These are phyloP conservation scores for Hesperophylax magnus DNA, from an alignment of 1,140 invertebrate species.

Conservation along the genomic window DNA sequence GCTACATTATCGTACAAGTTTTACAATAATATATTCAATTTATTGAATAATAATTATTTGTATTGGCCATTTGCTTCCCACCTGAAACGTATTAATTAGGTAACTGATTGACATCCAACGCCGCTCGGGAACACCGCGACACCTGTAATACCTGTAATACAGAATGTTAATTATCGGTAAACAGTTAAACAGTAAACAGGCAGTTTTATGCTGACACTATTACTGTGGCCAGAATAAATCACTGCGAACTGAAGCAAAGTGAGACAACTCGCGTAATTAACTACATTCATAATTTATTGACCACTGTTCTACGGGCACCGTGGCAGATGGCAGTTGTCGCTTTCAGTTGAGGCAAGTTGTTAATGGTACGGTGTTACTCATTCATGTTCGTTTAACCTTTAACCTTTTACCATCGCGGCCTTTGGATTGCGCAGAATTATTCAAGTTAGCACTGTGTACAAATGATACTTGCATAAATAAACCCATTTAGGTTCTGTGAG, in stretches of 20 bases:
- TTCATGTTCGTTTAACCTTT: slow-evolving; percentile 7
- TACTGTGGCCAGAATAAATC: slow-evolving; percentile 43
- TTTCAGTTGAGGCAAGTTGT: neutral
- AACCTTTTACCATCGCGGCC: no score
- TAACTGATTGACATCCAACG: neutral
- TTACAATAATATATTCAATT: no score
- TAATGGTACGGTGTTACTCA: neutral
- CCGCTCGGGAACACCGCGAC: slow-evolving; percentile 3
- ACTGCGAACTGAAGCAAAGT: neutral
- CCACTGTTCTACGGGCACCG: neutral
- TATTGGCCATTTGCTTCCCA: neutral
- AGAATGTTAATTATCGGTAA: slow-evolving; percentile 49
- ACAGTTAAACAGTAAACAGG: slow-evolving; percentile 32
- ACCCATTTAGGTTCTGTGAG: no score
- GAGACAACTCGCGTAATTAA: slow-evolving; percentile 34
- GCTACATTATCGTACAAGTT: no score
- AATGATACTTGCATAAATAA: no score
- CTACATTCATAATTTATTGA: slow-evolving; percentile 12
- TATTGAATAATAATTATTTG: no score
- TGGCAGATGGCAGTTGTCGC: neutral
- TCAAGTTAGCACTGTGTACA: no score
- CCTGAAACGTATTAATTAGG: neutral
- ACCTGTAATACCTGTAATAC: slow-evolving; percentile 44
- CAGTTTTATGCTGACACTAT: no score
- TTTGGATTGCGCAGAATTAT: no score